Conservation (phyloP, 2,113 vertebrate genomes). For the Indicator maculatus region DNA sequence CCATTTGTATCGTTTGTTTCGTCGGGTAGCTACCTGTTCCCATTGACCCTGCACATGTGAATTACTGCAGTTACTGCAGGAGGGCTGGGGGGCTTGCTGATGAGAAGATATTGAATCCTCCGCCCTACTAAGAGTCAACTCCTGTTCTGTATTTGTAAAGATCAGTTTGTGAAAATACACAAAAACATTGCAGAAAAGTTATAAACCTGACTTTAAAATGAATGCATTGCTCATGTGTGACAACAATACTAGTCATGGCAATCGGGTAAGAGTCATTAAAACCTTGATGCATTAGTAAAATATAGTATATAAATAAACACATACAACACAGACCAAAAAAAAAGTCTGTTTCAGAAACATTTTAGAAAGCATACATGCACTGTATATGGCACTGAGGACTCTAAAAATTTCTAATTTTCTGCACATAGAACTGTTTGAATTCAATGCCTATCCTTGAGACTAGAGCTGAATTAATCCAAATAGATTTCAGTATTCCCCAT, state of each 20-base stretch:
- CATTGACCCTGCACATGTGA: too few species aligned
- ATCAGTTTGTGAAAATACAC: neutral
- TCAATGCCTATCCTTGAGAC: neutral
- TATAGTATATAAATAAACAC: neutral
- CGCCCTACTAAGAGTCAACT: too few species aligned
- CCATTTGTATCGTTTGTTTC: too few species aligned
- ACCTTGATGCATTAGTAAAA: neutral
- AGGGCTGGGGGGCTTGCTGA: too few species aligned
- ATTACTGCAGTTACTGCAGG: too few species aligned
- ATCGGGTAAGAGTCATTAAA: neutral
- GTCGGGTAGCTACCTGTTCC: too few species aligned
- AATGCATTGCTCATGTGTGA: neutral
- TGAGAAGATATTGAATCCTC: too few species aligned
- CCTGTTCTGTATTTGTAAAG: too few species aligned
- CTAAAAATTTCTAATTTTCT: neutral
- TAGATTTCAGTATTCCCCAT: neutral
- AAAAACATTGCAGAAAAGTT: neutral
- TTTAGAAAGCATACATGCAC: neutral
- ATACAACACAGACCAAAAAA: neutral
- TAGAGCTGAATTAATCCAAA: neutral
- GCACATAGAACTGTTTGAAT: neutral
- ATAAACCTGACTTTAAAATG: neutral
- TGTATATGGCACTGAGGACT: neutral
- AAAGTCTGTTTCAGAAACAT: neutral
- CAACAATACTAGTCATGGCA: neutral